Conservation (phyloP, 2,113 vertebrate genomes). For the Sinocyclocheilus anshuiensis region DNA sequence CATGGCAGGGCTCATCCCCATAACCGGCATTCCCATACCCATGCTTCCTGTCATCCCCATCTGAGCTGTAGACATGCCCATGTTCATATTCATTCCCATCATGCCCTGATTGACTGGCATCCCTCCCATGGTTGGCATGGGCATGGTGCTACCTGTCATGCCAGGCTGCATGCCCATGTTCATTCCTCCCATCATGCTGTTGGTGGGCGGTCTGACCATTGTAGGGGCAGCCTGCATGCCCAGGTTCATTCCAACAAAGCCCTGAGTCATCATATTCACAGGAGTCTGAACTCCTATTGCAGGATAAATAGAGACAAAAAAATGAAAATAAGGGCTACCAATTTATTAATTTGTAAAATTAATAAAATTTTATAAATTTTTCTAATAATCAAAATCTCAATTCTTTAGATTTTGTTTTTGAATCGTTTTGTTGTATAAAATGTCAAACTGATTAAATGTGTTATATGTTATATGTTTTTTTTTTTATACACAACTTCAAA, state of each 20-base stretch:
- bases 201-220: slow-evolving; percentile 75
- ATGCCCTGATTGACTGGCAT: slow-evolving; percentile 77
- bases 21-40: slow-evolving; percentile 71
- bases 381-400: background rate
- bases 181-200: slow-evolving; percentile 75
- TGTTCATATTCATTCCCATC: slow-evolving; percentile 69
- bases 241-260: slow-evolving; percentile 87
- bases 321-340: background rate
- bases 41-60: slow-evolving; percentile 82
- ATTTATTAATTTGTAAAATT: background rate
- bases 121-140: slow-evolving; percentile 71
- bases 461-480: background rate
- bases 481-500: background rate
- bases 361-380: no score
- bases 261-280: slow-evolving; percentile 85
- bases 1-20: slow-evolving; percentile 80
- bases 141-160: slow-evolving; percentile 22
- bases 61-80: slow-evolving; percentile 74
- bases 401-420: background rate
- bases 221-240: slow-evolving; percentile 76
- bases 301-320: slow-evolving; percentile 35
- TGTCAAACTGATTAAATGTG: background rate
- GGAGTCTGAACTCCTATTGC: slow-evolving; percentile 82
- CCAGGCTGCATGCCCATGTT: slow-evolving; percentile 58
- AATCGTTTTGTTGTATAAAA: background rate